Evolutionary conservation across 1,140 invertebrate species (phyloP), one percentile per base, ranked within the genome.

Genomic region (Neodiprion fabricii): DNA sequence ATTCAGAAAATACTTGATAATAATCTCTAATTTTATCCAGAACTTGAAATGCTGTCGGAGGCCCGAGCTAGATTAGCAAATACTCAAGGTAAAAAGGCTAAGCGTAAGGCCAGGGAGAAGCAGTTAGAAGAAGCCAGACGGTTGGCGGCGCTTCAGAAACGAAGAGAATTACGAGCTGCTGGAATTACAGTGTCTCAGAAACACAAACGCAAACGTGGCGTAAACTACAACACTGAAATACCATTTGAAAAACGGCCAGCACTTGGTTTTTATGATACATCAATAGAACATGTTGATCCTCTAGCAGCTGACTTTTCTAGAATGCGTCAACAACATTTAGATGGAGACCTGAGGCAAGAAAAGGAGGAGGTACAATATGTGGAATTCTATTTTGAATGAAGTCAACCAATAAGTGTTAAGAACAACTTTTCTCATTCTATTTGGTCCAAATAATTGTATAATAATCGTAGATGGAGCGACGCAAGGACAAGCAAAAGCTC

Each of bases 41-140:
- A 99, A 88, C 86, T 99, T 82, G 98, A 99, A 89, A 99, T 99
- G 98, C 88, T 99, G 65, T 99, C 98, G 0, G 99, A 99, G 89
- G 99, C 99, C 4, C 91, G 99, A 82, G 99, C 99, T 68, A 93
- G 99, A 83, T 89, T 99, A 28, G 99, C 99, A 1, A 99, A 99
- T 86, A 99, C 99, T 2, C 98, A 99, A 85, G 99, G 99, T 48
- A 99, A 99, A 86, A 99, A 99, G 84, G 98, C 98, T 0, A 99
- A 99, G 84, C 91, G 99, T 48, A 99, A 99, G 89, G 99, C 98
- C 0, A 90, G 98, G 72, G 99, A 99, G 87, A 99, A 99, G 84
- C 99, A 99, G 86, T 88, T 99, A 71, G 98, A 99, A 87, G 98
- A 99, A 90, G 99, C 99, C 1, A 91, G 98, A 68, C 90, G 99